Evolutionary conservation across 2,888 invertebrate genomes (phyloP).

Genomic region (Seira ritae): DNA sequence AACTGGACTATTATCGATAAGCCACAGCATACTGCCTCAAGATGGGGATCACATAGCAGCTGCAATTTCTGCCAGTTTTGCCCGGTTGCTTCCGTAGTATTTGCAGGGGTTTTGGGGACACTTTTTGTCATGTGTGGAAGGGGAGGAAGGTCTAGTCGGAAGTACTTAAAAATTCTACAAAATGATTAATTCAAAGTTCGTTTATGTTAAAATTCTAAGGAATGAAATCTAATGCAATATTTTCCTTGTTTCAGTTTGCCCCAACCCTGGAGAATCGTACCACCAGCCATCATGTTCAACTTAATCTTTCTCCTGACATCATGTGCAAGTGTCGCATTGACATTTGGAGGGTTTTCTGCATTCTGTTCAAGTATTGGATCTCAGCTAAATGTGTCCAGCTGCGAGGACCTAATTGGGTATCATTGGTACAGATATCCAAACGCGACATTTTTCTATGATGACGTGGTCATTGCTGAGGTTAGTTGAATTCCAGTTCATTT

Average conservation of each 20-base stretch:
- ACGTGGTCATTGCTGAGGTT: constrained; percentile 71
- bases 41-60: constrained; percentile 64
- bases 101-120: constrained; percentile 70
- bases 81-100: constrained; percentile 71
- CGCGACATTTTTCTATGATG: constrained; percentile 71
- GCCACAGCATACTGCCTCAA: constrained; percentile 44
- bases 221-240: neutral
- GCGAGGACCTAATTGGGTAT: constrained; percentile 69
- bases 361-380: constrained; percentile 69
- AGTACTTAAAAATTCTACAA: constrained; percentile 48
- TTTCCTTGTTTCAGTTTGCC: constrained; percentile 59
- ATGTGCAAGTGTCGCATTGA: constrained; percentile 68
- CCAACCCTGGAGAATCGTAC: constrained; percentile 73
- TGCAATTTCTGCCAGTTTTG: constrained; percentile 71
- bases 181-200: too few relatives aligned
- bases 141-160: constrained; percentile 68
- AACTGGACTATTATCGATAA: constrained; percentile 58
- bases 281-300: constrained; percentile 72
- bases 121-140: constrained; percentile 71
- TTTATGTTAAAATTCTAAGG: neutral
- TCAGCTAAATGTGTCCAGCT: constrained; percentile 68
- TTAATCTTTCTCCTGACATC: constrained; percentile 69
- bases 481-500: constrained; percentile 9
- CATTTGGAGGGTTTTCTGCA: constrained; percentile 69
- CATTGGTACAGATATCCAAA: constrained; percentile 66